Evolutionary conservation across 2,113 vertebrate species (phyloP).

Genomic region (Ptyas mucosa): DNA sequence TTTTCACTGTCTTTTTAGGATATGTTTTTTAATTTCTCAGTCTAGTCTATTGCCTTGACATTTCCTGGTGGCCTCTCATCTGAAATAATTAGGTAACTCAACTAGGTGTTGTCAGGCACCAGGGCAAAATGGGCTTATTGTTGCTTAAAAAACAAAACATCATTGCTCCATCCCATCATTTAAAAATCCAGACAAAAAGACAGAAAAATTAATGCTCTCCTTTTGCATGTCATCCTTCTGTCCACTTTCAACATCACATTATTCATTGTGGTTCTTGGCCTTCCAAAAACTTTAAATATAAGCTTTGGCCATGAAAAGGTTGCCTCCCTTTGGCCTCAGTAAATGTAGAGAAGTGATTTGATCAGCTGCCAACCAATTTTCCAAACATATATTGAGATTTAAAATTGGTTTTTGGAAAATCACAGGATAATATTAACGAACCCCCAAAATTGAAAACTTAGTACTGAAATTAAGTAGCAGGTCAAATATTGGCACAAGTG

Average conservation of each 20-base stretch:
- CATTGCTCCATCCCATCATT: not conserved
- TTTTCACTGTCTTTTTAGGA: not conserved
- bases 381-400: not conserved
- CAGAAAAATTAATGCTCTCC: not conserved
- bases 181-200: not conserved
- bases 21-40: not conserved
- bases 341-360: not conserved
- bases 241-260: not conserved
- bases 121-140: not conserved
- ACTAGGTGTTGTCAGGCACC: not conserved
- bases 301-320: not conserved
- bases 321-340: accelerated
- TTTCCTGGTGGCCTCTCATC: not conserved
- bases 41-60: not conserved
- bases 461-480: not conserved
- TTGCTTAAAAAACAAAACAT: not conserved
- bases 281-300: not conserved
- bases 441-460: not conserved
- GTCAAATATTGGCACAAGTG: not conserved
- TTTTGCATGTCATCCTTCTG: not conserved
- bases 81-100: not conserved
- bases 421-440: not conserved
- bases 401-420: not conserved
- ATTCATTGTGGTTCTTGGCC: not conserved
- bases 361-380: not conserved